Evolutionary conservation across 2,113 vertebrate species (phyloP).

Genomic region (Rissa tridactyla): DNA sequence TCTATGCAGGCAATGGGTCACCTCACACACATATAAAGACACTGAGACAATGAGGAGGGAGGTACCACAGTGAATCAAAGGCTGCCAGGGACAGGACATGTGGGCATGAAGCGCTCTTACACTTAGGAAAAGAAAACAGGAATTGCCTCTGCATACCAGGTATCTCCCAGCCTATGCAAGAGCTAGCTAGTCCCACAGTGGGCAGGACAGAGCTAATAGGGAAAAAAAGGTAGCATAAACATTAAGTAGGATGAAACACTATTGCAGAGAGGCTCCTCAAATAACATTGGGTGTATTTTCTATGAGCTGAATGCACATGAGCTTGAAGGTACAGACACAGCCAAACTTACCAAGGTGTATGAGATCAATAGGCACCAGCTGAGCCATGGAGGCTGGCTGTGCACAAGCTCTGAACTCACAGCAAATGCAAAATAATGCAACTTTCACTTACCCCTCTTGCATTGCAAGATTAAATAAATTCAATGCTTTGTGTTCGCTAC

Average conservation of each 20-base stretch:
- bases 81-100: neutral
- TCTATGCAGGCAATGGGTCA: neutral
- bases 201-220: neutral
- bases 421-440: neutral
- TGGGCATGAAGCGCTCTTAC: neutral
- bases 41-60: neutral
- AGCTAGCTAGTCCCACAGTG: neutral
- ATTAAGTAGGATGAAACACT: neutral
- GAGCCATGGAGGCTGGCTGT: neutral
- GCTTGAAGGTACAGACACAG: neutral
- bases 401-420: neutral
- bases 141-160: neutral
- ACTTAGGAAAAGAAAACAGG: neutral
- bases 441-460: neutral
- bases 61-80: neutral
- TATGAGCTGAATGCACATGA: neutral
- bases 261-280: neutral
- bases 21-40: neutral
- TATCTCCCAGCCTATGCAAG: neutral
- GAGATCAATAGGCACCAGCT: neutral
- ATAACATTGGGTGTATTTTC: neutral
- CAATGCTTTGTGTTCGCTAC: neutral
- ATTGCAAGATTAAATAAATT: neutral
- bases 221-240: neutral
- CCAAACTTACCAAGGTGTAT: neutral